Evolutionary conservation across 2,888 invertebrate genomes (phyloP).

Genomic region (Labia minor): DNA sequence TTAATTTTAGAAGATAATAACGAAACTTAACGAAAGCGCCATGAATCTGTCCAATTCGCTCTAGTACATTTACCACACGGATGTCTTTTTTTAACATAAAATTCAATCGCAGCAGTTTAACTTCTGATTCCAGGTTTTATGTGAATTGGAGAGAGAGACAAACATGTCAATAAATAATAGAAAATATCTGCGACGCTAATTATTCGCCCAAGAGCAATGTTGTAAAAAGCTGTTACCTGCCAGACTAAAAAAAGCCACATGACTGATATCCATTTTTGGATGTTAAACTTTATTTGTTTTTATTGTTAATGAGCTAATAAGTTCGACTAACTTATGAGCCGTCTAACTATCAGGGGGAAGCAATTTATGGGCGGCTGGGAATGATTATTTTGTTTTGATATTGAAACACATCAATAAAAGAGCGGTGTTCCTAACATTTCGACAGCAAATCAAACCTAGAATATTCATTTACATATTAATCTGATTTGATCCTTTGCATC

Average conservation of each 20-base stretch:
- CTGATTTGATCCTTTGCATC: not conserved
- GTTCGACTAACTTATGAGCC: not conserved
- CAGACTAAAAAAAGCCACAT: not conserved
- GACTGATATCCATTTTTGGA: not conserved
- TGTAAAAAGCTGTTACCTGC: not conserved
- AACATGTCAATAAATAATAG: constrained; percentile 8
- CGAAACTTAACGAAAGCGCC: not conserved
- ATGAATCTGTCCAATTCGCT: not conserved
- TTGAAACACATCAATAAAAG: constrained; percentile 4
- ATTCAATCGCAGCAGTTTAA: not conserved
- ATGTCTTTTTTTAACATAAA: not conserved
- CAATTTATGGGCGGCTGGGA: not conserved
- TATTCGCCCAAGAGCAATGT: not conserved
- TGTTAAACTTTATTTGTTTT: constrained; percentile 6
- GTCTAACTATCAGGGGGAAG: not conserved
- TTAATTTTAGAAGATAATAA: not conserved
- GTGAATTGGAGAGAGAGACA: not conserved
- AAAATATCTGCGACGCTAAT: constrained; percentile 7
- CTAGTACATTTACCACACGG: not conserved
- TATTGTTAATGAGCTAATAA: constrained; percentile 13
- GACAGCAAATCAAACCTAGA: not conserved
- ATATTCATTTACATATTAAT: not conserved
- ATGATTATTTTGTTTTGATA: constrained; percentile 13
- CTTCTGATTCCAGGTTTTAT: constrained; percentile 8
- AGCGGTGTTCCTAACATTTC: not conserved